Conservation (phyloP, 2,888 invertebrate species). For the Hydropsyche betteni region DNA sequence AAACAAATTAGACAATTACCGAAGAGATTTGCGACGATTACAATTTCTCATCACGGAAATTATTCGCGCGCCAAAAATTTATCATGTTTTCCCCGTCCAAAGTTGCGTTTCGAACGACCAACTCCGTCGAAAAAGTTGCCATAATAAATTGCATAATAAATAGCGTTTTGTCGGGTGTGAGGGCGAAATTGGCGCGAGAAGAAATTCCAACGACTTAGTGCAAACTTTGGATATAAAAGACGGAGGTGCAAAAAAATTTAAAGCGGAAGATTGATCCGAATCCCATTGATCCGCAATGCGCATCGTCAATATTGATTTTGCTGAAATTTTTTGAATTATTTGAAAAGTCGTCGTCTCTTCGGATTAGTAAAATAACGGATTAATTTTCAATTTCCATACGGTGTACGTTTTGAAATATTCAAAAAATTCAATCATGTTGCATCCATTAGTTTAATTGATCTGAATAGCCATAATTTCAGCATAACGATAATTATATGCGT, state of each 20-base stretch:
- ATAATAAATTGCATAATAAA: slow-evolving; percentile 25
- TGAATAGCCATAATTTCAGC: too few relatives aligned
- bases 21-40: not conserved
- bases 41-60: slow-evolving; percentile 19
- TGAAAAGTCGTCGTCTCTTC: too few relatives aligned
- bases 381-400: too few relatives aligned
- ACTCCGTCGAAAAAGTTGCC: slow-evolving; percentile 17
- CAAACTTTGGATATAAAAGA: not conserved
- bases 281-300: not conserved
- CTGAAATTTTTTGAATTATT: too few relatives aligned
- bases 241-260: not conserved
- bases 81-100: too few relatives aligned
- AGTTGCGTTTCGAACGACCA: not conserved
- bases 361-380: too few relatives aligned
- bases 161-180: not conserved
- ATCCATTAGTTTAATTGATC: too few relatives aligned
- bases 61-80: not conserved
- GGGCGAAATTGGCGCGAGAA: slow-evolving; percentile 2
- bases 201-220: not conserved
- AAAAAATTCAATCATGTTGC: too few relatives aligned
- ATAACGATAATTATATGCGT: too few relatives aligned
- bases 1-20: too few relatives aligned
- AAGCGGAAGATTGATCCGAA: not conserved
- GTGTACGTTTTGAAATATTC: too few relatives aligned
- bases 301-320: too few relatives aligned